Evolutionary conservation across 1,140 invertebrate species (phyloP).

Genomic region (Linepithema humile): DNA sequence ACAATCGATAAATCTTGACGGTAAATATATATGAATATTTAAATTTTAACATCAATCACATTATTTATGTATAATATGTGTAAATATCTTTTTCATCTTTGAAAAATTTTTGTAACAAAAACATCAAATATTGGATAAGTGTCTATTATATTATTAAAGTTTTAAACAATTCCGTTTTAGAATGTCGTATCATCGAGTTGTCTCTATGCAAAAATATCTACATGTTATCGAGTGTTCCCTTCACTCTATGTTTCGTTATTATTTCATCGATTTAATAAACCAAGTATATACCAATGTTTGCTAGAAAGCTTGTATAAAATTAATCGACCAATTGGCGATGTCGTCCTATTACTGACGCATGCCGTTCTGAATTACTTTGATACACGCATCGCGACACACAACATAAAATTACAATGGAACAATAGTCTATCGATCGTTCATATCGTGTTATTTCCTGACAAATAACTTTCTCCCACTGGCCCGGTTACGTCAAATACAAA

Average conservation of each 20-base stretch:
- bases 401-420: constrained; percentile 59
- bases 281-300: constrained; percentile 66
- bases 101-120: too few species aligned
- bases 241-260: constrained; percentile 1
- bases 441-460: constrained; percentile 46
- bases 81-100: too few species aligned
- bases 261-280: constrained; percentile 42
- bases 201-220: not conserved
- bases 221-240: not conserved
- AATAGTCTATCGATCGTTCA: constrained; percentile 57
- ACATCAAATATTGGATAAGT: too few species aligned
- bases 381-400: constrained; percentile 38
- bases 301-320: constrained; percentile 45
- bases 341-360: constrained; percentile 35
- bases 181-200: not conserved
- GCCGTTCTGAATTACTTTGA: constrained; percentile 49
- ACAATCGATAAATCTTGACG: constrained; percentile 43
- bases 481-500: constrained; percentile 29
- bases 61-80: too few species aligned
- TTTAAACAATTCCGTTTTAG: not conserved
- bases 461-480: constrained; percentile 55
- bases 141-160: too few species aligned
- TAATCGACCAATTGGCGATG: constrained; percentile 48
- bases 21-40: not conserved
- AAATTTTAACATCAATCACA: too few species aligned